phyloP scores from a whole-genome alignment of 2,797 vertebrate genomes.

The Eulemur albifrons region DNA sequence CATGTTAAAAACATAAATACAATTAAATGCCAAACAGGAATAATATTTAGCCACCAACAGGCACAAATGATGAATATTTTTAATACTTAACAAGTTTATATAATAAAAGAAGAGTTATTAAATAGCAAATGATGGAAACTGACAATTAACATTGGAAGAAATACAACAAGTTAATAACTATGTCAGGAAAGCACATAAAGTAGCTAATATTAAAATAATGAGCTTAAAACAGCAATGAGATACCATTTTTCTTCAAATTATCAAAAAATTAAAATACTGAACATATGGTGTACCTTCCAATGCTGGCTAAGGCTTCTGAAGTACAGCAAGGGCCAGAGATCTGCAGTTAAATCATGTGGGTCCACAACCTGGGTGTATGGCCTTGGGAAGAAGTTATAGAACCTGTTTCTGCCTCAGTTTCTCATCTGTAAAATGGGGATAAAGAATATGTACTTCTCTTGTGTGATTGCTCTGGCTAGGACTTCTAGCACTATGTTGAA shows the following conservation, averaged over 20 bases:
- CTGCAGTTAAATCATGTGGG: not conserved
- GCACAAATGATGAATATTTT: slow-evolving; percentile 6
- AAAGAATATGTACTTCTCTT: not conserved
- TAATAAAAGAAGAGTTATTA: not conserved
- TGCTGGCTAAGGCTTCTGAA: not conserved
- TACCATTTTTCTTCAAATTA: not conserved
- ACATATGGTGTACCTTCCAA: not conserved
- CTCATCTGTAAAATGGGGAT: not conserved
- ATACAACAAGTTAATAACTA: not conserved
- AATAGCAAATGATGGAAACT: not conserved
- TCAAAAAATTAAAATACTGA: not conserved
- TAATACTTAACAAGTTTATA: not conserved
- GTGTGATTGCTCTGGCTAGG: too few species aligned
- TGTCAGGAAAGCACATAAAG: not conserved
- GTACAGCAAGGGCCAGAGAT: not conserved
- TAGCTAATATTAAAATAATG: not conserved
- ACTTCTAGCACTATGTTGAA: too few species aligned
- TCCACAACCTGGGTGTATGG: not conserved
- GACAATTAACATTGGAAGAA: not conserved
- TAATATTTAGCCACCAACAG: not conserved
- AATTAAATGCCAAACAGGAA: not conserved
- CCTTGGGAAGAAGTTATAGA: not conserved
- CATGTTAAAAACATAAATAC: not conserved
- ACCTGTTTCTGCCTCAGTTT: not conserved
- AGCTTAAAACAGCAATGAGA: not conserved